These are phyloP conservation scores for Danio jaintianensis DNA, from an alignment of 2,797 vertebrate genomes.

Conservation along the genomic window DNA sequence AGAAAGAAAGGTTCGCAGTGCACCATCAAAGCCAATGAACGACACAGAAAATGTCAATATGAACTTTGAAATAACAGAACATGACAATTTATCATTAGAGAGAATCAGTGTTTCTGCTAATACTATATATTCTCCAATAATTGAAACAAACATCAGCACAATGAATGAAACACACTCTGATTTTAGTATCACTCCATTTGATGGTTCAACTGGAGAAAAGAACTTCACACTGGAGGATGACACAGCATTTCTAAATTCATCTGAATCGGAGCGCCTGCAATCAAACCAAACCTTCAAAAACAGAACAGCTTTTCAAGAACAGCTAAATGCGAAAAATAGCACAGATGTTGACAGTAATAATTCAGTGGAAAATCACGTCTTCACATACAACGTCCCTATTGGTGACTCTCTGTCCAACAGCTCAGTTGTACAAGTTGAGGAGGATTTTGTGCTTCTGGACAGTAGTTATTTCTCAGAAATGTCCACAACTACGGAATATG, in stretches of 20 bases:
- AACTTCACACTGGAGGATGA: slow-evolving; percentile 39
- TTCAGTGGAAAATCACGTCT: slow-evolving; percentile 58
- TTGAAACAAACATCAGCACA: slow-evolving; percentile 9
- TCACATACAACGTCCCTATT: slow-evolving; percentile 55
- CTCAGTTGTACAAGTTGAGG: slow-evolving; percentile 26
- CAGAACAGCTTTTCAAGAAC: slow-evolving; percentile 28
- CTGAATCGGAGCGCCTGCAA: not conserved
- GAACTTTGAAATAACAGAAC: not conserved
- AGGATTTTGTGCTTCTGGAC: slow-evolving; percentile 58
- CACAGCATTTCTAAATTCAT: not conserved
- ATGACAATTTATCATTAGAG: not conserved
- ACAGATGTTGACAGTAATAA: slow-evolving; percentile 40
- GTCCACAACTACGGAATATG: slow-evolving; percentile 5
- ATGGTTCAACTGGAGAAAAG: not conserved
- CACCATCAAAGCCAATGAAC: slow-evolving; percentile 5
- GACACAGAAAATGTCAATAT: not conserved
- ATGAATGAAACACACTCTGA: slow-evolving; percentile 8
- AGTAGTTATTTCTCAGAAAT: slow-evolving; percentile 16
- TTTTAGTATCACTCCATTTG: not conserved
- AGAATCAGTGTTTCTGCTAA: not conserved
- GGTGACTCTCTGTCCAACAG: slow-evolving; percentile 21
- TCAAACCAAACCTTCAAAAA: slow-evolving; percentile 30
- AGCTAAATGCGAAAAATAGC: slow-evolving; percentile 14
- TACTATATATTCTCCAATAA: not conserved
- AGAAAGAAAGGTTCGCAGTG: not conserved